Base-by-base conservation (phyloP, 2,113 vertebrate genomes). In the Microtus ochrogaster region DNA sequence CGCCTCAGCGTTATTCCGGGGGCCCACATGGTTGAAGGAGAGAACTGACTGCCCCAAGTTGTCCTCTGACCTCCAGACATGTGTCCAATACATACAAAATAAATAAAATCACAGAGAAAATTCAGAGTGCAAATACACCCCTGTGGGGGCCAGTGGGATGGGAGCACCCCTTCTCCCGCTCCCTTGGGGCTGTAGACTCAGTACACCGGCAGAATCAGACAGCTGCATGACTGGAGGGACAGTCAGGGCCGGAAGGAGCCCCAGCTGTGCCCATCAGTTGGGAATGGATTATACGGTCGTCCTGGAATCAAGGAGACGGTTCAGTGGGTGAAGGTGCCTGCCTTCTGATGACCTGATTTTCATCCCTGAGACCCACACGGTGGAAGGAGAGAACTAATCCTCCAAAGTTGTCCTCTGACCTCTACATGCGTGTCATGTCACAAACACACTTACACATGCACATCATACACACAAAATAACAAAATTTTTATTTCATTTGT, bases 131-230 rank as follows among this genome's bases (percentile, higher is more conserved):
- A 82, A 14, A 30, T 17, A 24, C 47, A 76, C 65, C 61, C 17
- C 3, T 24, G 17, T 58, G 16, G 13, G 84, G 84, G 68, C 28
- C 17, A 11, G 5, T 3, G 3, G 11, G 0, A 8, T 4, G 0
- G 41, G 41, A 21, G 44, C 13, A 19, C 65, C 63, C 33, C 28
- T 30, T 47, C 11, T 22, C 44, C 19, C 30, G 36, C 41, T 49
- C 11, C 52, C 12, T 6, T 6, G 1, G 9, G 36, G 49, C 5
- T 2, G 10, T 3, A 4, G 2, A 7, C 36, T 70, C 10, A 10
- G 55, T 12, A 61, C 49, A 55, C 24, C 28, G 1, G 7, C 6
- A 14, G 26, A 30, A 44, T 19, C 28, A 76, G 26, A 36, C 36
- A n/a, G 3, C 3, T 11, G 22, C 61, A 58, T 28, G 13, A 66